These are phyloP conservation scores for Anthonomus grandis DNA, from an alignment of 1,140 invertebrate species.

Conservation along the genomic window DNA sequence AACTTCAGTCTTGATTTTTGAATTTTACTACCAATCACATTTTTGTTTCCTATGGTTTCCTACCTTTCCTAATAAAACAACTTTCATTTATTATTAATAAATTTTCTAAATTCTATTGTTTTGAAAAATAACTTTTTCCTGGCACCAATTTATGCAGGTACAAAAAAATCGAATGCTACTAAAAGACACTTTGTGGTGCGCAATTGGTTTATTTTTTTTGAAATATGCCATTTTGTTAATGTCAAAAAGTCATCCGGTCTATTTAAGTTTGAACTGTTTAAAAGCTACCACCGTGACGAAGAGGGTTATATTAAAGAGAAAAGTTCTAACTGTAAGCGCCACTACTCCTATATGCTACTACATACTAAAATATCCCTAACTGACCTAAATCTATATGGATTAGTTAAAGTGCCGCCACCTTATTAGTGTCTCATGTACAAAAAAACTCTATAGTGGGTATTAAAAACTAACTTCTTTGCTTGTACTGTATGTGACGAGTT, in stretches of 20 bases:
- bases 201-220: slow-evolving; percentile 16
- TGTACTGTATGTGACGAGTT: slow-evolving; percentile 47
- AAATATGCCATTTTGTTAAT: slow-evolving; percentile 37
- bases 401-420: slow-evolving; percentile 45
- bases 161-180: slow-evolving; percentile 25
- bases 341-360: slow-evolving; percentile 38
- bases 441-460: slow-evolving; percentile 44
- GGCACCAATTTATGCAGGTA: slow-evolving; percentile 34
- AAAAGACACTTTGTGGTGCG: slow-evolving; percentile 47
- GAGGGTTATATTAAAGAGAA: slow-evolving; percentile 29
- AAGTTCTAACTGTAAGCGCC: slow-evolving; percentile 35
- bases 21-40: slow-evolving; percentile 40
- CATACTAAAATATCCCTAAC: slow-evolving; percentile 41
- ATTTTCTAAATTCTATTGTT: slow-evolving; percentile 17
- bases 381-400: slow-evolving; percentile 24
- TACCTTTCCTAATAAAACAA: slow-evolving; percentile 14
- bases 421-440: slow-evolving; percentile 48
- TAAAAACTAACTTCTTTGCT: slow-evolving; percentile 45
- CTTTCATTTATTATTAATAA: too few relatives aligned
- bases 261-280: slow-evolving; percentile 41
- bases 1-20: slow-evolving; percentile 40
- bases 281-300: slow-evolving; percentile 46
- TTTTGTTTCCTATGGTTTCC: slow-evolving; percentile 19
- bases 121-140: slow-evolving; percentile 16
- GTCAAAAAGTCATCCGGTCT: slow-evolving; percentile 16